Evolutionary conservation across 1,140 invertebrate species (phyloP), one percentile per base, ranked within the genome.

Genomic region (Zaprionus taronus): DNA sequence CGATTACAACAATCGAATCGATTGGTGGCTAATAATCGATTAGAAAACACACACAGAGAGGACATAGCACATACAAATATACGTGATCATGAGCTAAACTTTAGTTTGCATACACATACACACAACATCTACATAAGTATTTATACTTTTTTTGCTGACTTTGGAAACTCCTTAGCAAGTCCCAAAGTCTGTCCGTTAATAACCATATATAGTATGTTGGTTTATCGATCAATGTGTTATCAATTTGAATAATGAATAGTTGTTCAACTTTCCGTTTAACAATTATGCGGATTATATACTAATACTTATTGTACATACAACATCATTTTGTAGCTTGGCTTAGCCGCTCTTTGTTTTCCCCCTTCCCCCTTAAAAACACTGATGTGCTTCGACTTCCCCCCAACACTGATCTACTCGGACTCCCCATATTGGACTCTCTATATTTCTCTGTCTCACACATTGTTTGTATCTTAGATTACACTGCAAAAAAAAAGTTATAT

Each of bases 251-350:
- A 34, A 34, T 34, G 31, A 34, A 34, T 34, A 34, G 31, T 9
- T 28, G n/a, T 47, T 47, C 44, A 20, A 47, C 44, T 31, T n/a
- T 38, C 28, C 9, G 47, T 53, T 64, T 36, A 58, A 51, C 53
- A 65, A 31, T 26, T 31, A 41, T 5, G 4, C 55, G 26, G 17
- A 36, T 24, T 68, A 55, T 47, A 15, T 24, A 49, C 41, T 74
- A 62, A 77, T 74, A 74, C 58, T 68, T 73, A 78, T 70, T 70
- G 26, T 81, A 72, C 64, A 77, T 65, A 65, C 67, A 80, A 80
- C 68, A 77, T 70, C 14, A 20, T 24, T 56, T 44, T 63, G 24
- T 55, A 55, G 69, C 69, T 72, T 65, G 81, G 81, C 81, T 84
- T 81, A 73, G 81, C 81, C 81, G 69, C 72, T 83, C 60, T 76